Percentiles rank a stretch among this genome's conserved stretches.
phyloP scores from a whole-genome alignment of 2,113 vertebrate species.

The Antechinus flavipes region DNA sequence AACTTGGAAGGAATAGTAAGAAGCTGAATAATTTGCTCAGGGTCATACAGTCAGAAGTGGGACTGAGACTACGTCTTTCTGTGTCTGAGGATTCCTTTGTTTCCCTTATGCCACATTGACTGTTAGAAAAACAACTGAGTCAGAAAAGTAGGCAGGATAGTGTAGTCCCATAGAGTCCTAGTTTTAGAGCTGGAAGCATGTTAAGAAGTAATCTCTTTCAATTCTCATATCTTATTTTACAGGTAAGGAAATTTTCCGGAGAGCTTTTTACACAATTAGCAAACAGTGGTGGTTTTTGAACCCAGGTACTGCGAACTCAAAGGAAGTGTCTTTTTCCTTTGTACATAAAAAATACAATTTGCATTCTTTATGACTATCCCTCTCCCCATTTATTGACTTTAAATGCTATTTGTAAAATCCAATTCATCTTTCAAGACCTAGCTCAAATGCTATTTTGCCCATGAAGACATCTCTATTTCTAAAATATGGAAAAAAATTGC shows the following conservation, averaged over 20 bases:
- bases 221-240: neutral
- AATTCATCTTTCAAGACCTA: neutral
- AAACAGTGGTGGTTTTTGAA: neutral
- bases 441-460: neutral
- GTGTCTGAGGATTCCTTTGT: neutral
- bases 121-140: neutral
- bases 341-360: neutral
- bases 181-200: neutral
- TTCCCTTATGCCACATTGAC: neutral
- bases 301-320: neutral
- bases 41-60: neutral
- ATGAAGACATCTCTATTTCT: neutral
- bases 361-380: neutral
- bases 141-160: neutral
- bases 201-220: neutral
- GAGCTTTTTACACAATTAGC: neutral
- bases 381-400: neutral
- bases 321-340: neutral
- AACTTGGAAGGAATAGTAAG: neutral
- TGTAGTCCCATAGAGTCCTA: neutral
- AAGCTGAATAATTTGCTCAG: neutral
- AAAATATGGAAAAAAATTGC: neutral
- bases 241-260: neutral
- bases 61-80: neutral
- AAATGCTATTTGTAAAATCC: neutral